These are phyloP conservation scores for Zosterops lateralis DNA, from an alignment of 2,113 vertebrate genomes.

Conservation along the genomic window DNA sequence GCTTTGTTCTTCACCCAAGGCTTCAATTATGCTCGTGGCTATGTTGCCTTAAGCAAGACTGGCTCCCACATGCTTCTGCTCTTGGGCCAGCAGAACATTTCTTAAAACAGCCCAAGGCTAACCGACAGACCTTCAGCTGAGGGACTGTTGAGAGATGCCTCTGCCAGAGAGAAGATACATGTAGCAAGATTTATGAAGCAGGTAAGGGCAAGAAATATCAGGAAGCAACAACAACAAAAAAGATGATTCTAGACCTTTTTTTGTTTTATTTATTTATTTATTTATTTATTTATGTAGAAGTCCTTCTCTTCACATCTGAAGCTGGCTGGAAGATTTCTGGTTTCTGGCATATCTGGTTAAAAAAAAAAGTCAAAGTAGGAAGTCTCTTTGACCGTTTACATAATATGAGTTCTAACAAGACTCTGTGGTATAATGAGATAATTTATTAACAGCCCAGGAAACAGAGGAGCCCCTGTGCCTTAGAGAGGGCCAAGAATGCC, in stretches of 20 bases:
- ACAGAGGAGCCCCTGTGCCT: background rate
- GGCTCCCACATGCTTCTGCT: background rate
- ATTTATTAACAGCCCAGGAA: background rate
- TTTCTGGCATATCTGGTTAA: background rate
- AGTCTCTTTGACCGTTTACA: background rate
- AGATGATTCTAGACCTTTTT: background rate
- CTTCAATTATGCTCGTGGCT: background rate
- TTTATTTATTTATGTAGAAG: background rate
- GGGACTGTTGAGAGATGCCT: background rate
- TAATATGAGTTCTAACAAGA: background rate
- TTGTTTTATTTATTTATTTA: too few species aligned
- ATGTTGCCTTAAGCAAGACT: background rate
- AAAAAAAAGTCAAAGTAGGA: background rate
- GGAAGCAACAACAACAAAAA: background rate
- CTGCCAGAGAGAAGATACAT: rapidly evolving
- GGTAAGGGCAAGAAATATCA: background rate
- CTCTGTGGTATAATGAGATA: background rate
- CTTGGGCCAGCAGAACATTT: background rate
- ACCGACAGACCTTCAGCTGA: background rate
- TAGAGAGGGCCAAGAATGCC: background rate
- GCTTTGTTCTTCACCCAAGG: background rate
- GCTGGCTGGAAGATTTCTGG: background rate
- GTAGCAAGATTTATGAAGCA: background rate
- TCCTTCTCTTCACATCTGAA: background rate
- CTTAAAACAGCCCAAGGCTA: background rate